Evolutionary conservation across 2,797 vertebrate species (phyloP).

Genomic region (Myotis findleyi): DNA sequence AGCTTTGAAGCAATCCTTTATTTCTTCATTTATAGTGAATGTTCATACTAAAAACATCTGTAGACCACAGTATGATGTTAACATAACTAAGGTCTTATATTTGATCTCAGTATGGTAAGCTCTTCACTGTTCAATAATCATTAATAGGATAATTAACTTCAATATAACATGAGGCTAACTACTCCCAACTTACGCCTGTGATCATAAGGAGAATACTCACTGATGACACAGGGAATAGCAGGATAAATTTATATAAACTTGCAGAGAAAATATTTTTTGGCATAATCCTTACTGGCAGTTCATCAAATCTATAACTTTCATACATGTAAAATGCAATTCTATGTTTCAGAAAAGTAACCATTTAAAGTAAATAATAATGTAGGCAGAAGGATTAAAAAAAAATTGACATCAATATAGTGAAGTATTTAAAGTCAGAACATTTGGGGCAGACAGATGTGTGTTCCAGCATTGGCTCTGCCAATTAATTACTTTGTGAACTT

Average conservation of each 20-base stretch:
- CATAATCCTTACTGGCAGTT: background rate
- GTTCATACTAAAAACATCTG: background rate
- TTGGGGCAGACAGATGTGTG: background rate
- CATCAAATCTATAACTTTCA: background rate
- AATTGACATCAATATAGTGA: background rate
- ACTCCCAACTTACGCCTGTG: background rate
- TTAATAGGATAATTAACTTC: background rate
- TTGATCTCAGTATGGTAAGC: constrained; percentile 5
- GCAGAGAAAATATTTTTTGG: background rate
- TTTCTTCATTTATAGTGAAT: background rate
- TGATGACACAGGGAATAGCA: background rate
- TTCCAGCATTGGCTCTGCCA: background rate
- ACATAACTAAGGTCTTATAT: constrained; percentile 26
- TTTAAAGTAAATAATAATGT: constrained; percentile 3
- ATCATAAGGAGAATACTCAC: background rate
- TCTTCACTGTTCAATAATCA: background rate
- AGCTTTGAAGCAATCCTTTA: background rate
- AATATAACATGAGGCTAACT: background rate
- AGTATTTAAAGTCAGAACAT: background rate
- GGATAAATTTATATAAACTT: background rate
- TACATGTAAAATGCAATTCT: background rate
- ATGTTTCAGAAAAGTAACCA: background rate
- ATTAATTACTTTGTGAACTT: constrained; percentile 32
- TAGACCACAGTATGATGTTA: background rate
- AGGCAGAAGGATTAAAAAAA: background rate